Base-by-base conservation (phyloP, 2,888 invertebrate genomes). In the Vanessa cardui region DNA sequence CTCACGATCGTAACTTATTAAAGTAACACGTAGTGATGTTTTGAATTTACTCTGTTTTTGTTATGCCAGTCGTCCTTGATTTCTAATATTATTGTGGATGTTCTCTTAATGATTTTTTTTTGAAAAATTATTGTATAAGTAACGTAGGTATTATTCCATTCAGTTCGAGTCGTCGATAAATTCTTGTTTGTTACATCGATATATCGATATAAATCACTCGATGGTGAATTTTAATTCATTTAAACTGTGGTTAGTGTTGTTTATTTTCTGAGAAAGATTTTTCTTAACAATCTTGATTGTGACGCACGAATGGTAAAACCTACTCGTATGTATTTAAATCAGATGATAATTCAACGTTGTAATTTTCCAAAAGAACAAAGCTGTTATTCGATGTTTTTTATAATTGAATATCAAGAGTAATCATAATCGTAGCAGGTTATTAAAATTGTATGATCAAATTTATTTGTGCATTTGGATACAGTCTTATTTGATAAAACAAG, bases 301-400 rank as follows among this genome's bases (percentile, higher is more conserved):
- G 70, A 70, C 70, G 70, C 67, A 70, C 59, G 62, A 66, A 47
- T 44, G 67, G 67, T 62, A 67, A 62, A 58, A 64, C 64, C 61
- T 33, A 61, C n/a, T 26, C 61, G 26, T 46, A 52, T 50, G 59
- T 61, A 69, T 70, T 67, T 67, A 67, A 67, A 70, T 62, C 58
- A 52, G 45, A 61, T 62, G 47, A 58, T 62, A 62, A 67, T 67
- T 45, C 39, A 58, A 64, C 45, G 49, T 59, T 49, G 70, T 67
- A 62, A 67, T 67, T 64, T 70, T 67, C 70, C 66, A 67, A 70
- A 70, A 58, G 64, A 58, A 64, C 44, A 58, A 58, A 65, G 54
- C 20, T 39, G 39, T 58, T 50, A 15, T 44, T 12, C 21, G 33
- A 33, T 18, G 33, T 39, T 56, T 56, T 18, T 56, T 33, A 56